Base-by-base conservation (phyloP, 1,140 invertebrate genomes). In the Oedothorax gibbosus region DNA sequence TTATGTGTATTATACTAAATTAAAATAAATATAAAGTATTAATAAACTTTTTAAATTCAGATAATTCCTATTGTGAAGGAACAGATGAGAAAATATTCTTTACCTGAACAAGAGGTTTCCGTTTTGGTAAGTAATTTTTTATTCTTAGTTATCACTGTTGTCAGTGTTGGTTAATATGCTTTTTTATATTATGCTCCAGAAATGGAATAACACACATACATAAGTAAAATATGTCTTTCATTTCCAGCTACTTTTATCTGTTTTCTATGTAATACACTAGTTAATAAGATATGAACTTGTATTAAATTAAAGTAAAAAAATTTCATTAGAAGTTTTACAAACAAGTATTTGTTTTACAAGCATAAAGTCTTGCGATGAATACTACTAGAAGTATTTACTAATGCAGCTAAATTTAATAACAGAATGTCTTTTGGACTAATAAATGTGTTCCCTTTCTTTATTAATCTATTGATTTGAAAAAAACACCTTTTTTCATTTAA, bases 81-180 rank as follows among this genome's bases (percentile, higher is more conserved):
- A 89, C 94, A 95, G 91, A 95, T 96, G 89, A 91, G 90, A 87
- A 95, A 94, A 89, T 93, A 94, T 90, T 92, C 91, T 89, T 95
- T 98, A 89, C 93, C 94, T 78, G 97, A 98, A 91, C 94, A 96
- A 90, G 97, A 98, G 91, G 94, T 97, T 88, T 94, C 96, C 88
- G 89, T 92, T 72, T 89, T 93, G 87, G 85, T 86, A 78, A 18
- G 78, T 60, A 50, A 54, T 35, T 49, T 21, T 15, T 53, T 68
- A 51, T 80, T 5, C 35, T 21, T 62, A 62, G 12, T 49, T 56
- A 69, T n/a, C 35, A n/a, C 15, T 69, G 12, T 18, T 69, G 66
- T 69, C 2, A 69, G 20, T 12, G 2, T 69, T 18, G 15, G 66
- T 69, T n/a, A 69, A 35, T 35, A 35, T 35, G 35, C 35, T 35